Conservation (phyloP, 2,797 vertebrate genomes). For the Crypturellus tataupa region DNA sequence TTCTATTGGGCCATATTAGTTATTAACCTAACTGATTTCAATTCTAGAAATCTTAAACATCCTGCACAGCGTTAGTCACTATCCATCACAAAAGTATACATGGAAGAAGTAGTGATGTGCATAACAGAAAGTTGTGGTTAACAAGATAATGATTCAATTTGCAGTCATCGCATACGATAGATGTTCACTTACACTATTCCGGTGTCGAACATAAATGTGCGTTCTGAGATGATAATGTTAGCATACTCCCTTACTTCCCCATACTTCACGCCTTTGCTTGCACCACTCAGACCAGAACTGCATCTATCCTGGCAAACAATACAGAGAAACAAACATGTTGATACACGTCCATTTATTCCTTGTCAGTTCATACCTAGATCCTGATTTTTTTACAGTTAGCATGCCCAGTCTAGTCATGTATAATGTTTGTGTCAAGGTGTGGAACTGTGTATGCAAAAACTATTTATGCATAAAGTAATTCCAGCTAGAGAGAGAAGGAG, state of each 20-base stretch:
- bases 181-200: not conserved
- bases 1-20: not conserved
- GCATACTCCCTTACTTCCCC: not conserved
- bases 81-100: accelerated
- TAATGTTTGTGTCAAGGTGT: not conserved
- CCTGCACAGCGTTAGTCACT: not conserved
- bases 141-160: not conserved
- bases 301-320: accelerated
- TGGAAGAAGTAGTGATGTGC: not conserved
- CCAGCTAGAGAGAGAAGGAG: not conserved
- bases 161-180: not conserved
- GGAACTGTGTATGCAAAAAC: not conserved
- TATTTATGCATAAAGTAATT: conserved; percentile 12
- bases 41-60: not conserved
- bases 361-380: accelerated
- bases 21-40: not conserved
- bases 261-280: not conserved
- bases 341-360: not conserved
- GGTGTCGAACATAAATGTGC: not conserved
- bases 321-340: not conserved
- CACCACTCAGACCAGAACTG: not conserved
- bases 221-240: not conserved
- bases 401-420: accelerated
- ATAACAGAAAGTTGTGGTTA: not conserved
- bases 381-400: not conserved